A percentile compares a stretch with the other conserved stretches of the same genome.
Conservation (phyloP, 2,888 invertebrate species). For the Onthophagus sagittarius region DNA sequence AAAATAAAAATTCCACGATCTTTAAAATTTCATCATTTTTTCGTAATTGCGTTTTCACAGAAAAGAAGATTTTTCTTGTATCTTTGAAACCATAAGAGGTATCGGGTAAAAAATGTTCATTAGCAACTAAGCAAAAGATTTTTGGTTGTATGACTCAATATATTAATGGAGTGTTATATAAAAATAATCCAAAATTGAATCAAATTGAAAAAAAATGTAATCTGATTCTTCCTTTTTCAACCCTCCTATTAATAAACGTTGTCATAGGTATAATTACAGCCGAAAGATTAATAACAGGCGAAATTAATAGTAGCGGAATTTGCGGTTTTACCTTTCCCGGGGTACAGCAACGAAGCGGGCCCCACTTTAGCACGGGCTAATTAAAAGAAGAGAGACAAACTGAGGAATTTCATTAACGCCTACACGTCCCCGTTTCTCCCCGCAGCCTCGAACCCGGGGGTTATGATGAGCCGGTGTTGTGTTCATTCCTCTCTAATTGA, state of each 20-base stretch:
- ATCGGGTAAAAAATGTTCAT: background rate
- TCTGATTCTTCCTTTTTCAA: background rate
- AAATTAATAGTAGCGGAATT: background rate
- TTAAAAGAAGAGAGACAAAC: conserved; percentile 35
- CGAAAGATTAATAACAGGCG: background rate
- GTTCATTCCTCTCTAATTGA: conserved; percentile 10
- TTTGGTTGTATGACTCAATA: no score
- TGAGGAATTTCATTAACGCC: conserved; percentile 37
- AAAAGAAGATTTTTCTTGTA: no score
- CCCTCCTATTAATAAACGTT: background rate
- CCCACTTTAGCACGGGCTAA: conserved; percentile 26
- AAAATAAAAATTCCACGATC: no score
- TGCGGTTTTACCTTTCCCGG: conserved; percentile 9
- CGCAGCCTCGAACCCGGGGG: background rate
- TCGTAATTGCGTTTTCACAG: no score
- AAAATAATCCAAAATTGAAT: background rate
- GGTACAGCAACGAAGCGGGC: conserved; percentile 11
- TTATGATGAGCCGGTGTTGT: conserved; percentile 15
- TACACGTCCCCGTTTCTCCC: conserved; percentile 29
- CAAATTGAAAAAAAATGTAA: background rate
- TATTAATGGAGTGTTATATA: no score
- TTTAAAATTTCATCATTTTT: no score
- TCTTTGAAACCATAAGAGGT: no score
- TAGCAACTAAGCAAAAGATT: background rate
- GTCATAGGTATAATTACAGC: background rate